Evolutionary conservation across 2,888 invertebrate genomes (phyloP), one percentile per base, ranked within the genome.

Genomic region (Scrobipalpa costella): DNA sequence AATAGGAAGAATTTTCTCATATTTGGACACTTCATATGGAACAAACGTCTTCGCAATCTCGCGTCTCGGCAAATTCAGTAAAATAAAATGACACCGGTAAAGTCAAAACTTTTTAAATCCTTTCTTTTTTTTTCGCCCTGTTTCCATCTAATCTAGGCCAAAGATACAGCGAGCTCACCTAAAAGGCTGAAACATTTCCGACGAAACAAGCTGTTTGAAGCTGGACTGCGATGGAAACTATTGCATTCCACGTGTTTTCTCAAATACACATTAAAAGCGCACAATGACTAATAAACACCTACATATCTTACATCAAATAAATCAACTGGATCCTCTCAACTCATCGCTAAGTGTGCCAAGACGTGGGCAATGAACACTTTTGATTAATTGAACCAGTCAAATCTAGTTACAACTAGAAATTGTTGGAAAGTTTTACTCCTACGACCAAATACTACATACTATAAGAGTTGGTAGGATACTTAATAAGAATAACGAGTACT

Each of bases 311-410:
- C n/a, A n/a, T n/a, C n/a, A n/a, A 38, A 38, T 38, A 40, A 40
- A 40, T 40, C 40, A 40, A 40, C 13, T 13, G 13, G 40, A 13
- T 40, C 6, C 38, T 38, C 40, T 40, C 40, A 13, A 40, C 40
- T 40, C 40, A 40, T 40, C 40, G 40, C 40, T 13, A 6, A 40
- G 40, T 40, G 40, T 40, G 40, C 40, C 40, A 40, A 40, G 40
- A 40, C 40, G 40, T 40, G 40, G 40, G 40, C 40, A 40, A 40
- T n/a, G 40, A 40, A 40, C n/a, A 40, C 13, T 40, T 40, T 40
- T 40, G 40, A 40, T 40, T 40, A 40, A 40, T 40, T n/a, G 40
- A 13, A 7, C 1, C 11, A 3, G 13, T 40, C 2, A 6, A 40
- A 40, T 40, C 40, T n/a, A 40, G 40, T 40, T 40, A 2, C 40